Percentiles rank a stretch among this genome's conserved stretches.
These are phyloP conservation scores for Ditylenchus weischeri DNA, from an alignment of 2,888 invertebrate species.

Conservation along the genomic window DNA sequence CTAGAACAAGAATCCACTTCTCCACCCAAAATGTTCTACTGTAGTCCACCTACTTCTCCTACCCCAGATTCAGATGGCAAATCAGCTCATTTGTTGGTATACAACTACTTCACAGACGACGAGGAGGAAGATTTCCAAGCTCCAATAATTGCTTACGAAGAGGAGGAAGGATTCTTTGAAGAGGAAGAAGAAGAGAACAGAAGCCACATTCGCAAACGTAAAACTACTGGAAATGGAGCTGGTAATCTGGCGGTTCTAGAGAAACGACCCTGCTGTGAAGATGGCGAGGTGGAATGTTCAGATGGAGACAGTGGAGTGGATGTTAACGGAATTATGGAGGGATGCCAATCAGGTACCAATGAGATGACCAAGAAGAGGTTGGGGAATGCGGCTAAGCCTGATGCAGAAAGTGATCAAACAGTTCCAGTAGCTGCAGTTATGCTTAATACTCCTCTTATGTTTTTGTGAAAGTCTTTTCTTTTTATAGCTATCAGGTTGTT, in stretches of 20 bases:
- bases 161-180: conserved; percentile 5
- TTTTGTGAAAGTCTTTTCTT: neutral
- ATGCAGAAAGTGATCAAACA: neutral
- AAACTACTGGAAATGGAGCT: conserved; percentile 10
- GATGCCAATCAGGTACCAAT: neutral
- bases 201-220: conserved; percentile 9
- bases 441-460: too few species aligned
- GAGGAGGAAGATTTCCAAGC: neutral
- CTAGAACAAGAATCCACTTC: neutral
- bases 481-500: too few species aligned
- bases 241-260: conserved; percentile 2
- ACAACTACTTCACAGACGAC: neutral
- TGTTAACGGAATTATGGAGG: neutral
- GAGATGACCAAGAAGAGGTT: neutral
- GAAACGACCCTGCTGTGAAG: conserved; percentile 14
- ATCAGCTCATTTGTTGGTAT: neutral
- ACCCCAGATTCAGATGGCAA: neutral
- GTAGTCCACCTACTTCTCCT: conserved; percentile 5
- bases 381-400: neutral
- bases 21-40: conserved; percentile 5
- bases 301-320: neutral
- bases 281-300: neutral
- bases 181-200: conserved; percentile 8
- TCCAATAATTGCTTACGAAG: neutral
- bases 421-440: conserved; percentile 1